Conservation (phyloP, 2,113 vertebrate species). For the Ctenomys sociabilis region DNA sequence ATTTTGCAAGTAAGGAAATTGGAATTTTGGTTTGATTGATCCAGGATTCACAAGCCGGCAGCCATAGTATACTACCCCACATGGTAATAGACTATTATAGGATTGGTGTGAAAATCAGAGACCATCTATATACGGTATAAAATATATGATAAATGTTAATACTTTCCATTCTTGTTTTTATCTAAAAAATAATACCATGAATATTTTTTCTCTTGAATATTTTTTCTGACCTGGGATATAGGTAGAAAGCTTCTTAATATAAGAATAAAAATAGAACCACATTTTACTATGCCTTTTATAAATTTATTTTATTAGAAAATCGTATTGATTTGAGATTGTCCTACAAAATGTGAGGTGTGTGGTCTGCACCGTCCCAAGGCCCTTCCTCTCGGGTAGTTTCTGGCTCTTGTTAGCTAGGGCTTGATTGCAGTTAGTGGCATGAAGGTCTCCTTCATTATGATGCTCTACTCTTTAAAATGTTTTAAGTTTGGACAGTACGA, state of each 20-base stretch:
- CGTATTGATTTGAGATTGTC: background rate
- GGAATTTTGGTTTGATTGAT: background rate
- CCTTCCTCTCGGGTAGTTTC: background rate
- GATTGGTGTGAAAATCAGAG: background rate
- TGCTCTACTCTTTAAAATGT: background rate
- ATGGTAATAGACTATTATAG: background rate
- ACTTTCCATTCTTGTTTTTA: background rate
- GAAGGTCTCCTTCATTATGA: background rate
- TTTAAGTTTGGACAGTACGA: background rate
- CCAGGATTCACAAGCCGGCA: background rate
- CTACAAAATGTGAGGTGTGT: background rate
- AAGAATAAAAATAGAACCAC: constrained; percentile 3
- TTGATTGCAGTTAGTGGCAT: background rate
- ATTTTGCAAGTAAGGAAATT: background rate
- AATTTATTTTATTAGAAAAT: background rate
- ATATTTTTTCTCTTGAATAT: background rate
- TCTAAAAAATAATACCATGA: constrained; percentile 29
- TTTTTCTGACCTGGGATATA: background rate
- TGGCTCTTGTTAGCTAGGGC: background rate
- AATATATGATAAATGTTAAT: background rate
- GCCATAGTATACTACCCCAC: fast-evolving
- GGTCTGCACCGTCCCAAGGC: background rate
- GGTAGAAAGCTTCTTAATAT: background rate
- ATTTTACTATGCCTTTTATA: background rate
- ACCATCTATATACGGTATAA: background rate